phyloP scores from a whole-genome alignment of 2,888 invertebrate species.

The Tetropium fuscum region DNA sequence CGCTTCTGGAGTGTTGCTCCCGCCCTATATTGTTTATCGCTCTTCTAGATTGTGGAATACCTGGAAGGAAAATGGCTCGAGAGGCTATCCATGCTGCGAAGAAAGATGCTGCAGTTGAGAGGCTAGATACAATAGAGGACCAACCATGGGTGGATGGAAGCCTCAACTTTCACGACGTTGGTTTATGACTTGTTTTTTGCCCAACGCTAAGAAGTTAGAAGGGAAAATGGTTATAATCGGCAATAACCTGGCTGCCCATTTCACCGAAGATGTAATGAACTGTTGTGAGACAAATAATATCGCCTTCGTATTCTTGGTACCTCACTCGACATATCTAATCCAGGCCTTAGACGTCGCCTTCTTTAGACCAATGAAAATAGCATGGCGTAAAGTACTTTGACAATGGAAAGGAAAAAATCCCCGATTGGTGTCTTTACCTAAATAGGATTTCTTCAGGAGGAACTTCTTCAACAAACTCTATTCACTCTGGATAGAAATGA shows the following conservation, averaged over 20 bases:
- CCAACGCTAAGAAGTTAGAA: conserved; percentile 15
- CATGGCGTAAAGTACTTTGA: neutral
- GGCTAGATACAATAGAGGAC: neutral
- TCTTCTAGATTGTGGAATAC: conserved; percentile 1
- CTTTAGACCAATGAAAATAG: neutral
- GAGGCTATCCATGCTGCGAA: neutral
- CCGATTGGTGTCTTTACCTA: neutral
- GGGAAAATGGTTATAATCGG: conserved; percentile 23
- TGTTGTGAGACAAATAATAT: conserved; percentile 11
- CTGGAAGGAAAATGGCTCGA: neutral
- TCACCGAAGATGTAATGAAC: conserved; percentile 12
- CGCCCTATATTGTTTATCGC: conserved; percentile 1
- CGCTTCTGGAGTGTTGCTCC: neutral
- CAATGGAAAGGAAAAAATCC: neutral
- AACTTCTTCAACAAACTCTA: neutral
- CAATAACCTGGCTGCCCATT: conserved; percentile 26
- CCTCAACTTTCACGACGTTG: neutral
- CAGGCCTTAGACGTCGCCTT: neutral
- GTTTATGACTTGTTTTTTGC: conserved; percentile 19
- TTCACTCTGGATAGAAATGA: neutral
- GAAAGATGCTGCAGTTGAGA: neutral
- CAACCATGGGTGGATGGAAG: neutral
- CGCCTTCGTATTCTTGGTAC: conserved; percentile 13
- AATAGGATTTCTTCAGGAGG: neutral
- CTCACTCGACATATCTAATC: conserved; percentile 9